A percentile compares a stretch with the other conserved stretches of the same genome.
These are phyloP conservation scores for Parnassius orleans DNA, from an alignment of 2,888 invertebrate genomes.

Conservation along the genomic window DNA sequence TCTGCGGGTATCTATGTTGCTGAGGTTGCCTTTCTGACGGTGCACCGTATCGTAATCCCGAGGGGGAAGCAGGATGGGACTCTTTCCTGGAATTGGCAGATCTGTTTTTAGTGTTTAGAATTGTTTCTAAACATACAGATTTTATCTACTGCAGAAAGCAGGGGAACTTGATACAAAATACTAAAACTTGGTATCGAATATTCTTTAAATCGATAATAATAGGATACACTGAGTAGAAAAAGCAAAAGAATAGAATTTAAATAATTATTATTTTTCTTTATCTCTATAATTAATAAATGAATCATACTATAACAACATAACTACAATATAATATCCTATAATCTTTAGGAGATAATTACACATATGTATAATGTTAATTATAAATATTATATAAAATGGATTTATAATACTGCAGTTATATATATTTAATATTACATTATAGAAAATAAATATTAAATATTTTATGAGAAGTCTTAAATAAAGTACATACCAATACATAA, in stretches of 20 bases:
- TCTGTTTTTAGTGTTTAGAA: slow-evolving; percentile 17
- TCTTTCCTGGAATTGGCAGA: slow-evolving; percentile 61
- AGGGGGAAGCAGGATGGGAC: slow-evolving; percentile 93
- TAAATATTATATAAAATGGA: no score
- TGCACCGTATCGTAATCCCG: slow-evolving; percentile 97
- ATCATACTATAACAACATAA: no score
- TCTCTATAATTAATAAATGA: no score
- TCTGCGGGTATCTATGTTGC: slow-evolving; percentile 75
- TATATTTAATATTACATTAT: no score
- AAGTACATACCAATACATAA: slow-evolving; percentile 37
- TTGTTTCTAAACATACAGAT: slow-evolving; percentile 9
- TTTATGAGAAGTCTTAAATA: background rate
- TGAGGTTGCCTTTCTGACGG: slow-evolving; percentile 80
- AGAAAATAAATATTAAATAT: no score
- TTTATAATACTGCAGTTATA: no score
- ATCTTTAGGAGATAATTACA: no score
- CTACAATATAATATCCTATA: no score
- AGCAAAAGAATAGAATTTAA: background rate
- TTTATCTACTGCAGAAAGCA: slow-evolving; percentile 9
- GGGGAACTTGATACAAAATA: background rate
- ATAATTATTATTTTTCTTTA: background rate
- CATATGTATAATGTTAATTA: no score
- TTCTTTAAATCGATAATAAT: no score
- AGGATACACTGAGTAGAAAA: no score
- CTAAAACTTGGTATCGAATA: no score